Base-by-base conservation (phyloP, 2,888 invertebrate genomes). In the Psylliodes chrysocephalus region DNA sequence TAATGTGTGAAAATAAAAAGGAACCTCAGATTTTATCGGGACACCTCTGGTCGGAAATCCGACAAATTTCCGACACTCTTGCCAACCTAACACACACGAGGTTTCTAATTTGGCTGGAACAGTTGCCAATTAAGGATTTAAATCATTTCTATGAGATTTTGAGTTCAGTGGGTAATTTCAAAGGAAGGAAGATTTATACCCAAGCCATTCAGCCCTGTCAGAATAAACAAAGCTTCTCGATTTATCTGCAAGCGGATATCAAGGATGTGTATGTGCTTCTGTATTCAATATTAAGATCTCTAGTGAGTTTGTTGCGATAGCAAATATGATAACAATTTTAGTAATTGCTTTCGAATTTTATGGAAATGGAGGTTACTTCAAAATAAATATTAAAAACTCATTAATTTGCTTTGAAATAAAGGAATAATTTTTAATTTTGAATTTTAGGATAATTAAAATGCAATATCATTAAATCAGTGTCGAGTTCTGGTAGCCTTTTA, bases 61-160 rank as follows among this genome's bases (percentile, higher is more conserved):
- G 33, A 56, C 56, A 22, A 56, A 56, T 56, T 38, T 25, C 40
- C 12, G 25, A 8, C 44, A 19, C 44, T 44, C 47, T 57, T 57
- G 38, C 47, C 47, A 49, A 19, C 10, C 22, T 15, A 46, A 47
- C 49, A 49, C 38, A 38, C 46, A 28, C 47, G 47, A n/a, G 33
- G 42, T 42, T 42, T 62, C 62, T 42, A 62, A 44, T 62, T 62
- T 52, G 17, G 42, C 33, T 4, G 56, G 44, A 54, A 56, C 56
- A 33, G 62, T 56, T 22, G 38, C 42, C 44, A 62, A 56, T 62
- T 62, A 56, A 42, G 30, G 18, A 56, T 51, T 56, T 56, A 56
- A 62, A 51, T 62, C 62, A 56, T 56, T 60, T 64, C 42, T 54
- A 54, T 49, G 46, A 59, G 49, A 53, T 49, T n/a, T 38, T 12